Evolutionary conservation across 2,113 vertebrate genomes (phyloP).

Genomic region (Myiagra hebetior): DNA sequence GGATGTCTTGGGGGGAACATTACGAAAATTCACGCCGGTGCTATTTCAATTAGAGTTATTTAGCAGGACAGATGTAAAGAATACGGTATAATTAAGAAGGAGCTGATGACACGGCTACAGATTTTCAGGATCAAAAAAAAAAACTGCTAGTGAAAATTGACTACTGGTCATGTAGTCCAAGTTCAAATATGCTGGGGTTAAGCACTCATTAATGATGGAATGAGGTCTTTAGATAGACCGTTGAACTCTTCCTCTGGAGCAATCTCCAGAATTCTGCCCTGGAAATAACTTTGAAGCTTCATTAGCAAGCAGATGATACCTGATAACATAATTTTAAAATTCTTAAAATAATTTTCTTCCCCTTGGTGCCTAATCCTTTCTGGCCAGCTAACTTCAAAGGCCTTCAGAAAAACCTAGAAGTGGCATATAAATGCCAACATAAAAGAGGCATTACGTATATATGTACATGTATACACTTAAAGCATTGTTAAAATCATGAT

Average conservation of each 20-base stretch:
- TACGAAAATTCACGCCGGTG: slow-evolving; percentile 97
- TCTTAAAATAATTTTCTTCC: slow-evolving; percentile 51
- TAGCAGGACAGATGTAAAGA: slow-evolving; percentile 99
- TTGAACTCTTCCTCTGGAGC: slow-evolving; percentile 55
- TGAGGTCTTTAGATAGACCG: background rate
- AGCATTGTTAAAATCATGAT: background rate
- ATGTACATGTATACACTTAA: background rate
- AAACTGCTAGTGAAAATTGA: slow-evolving; percentile 47
- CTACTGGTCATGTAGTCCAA: slow-evolving; percentile 55
- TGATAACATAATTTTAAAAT: slow-evolving; percentile 48
- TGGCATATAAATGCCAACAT: background rate
- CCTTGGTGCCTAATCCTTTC: slow-evolving; percentile 10
- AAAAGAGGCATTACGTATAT: background rate
- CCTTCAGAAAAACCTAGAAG: slow-evolving; percentile 20
- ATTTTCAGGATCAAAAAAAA: slow-evolving; percentile 79
- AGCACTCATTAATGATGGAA: slow-evolving; percentile 50
- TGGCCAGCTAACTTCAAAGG: slow-evolving; percentile 33
- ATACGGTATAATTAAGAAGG: slow-evolving; percentile 94
- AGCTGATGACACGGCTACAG: slow-evolving; percentile 78
- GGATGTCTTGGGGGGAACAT: slow-evolving; percentile 96
- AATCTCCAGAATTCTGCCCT: slow-evolving; percentile 33
- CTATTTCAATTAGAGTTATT: slow-evolving; percentile 99
- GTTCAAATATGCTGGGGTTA: slow-evolving; percentile 57
- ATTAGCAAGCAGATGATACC: slow-evolving; percentile 67
- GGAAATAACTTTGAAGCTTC: slow-evolving; percentile 73